Evolutionary conservation across 2,113 vertebrate genomes (phyloP), one percentile per base, ranked within the genome.

Genomic region (Cygnus atratus): DNA sequence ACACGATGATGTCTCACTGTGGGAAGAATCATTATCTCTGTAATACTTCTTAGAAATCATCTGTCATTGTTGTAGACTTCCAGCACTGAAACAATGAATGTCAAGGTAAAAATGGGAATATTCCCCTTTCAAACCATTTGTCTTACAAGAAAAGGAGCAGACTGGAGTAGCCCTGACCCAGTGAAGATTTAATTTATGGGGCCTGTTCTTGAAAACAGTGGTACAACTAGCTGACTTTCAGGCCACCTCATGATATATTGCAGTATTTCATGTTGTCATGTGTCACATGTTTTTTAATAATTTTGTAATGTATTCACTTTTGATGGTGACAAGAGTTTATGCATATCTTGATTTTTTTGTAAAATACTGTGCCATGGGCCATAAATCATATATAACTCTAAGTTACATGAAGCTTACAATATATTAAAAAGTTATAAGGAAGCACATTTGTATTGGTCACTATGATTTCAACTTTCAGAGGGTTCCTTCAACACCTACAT

Each of bases 11-110:
- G 52, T 90, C 66, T 96, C 79, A 66, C 79, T 1, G 4, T 87
- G 39, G 59, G 87, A 92, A 44, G 59, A 94, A 91, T 87, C 18
- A 92, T 95, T 96, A 58, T 77, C 70, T 90, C 70, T 90, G 17
- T 37, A 72, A 89, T 75, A 25, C 22, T 88, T 92, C 81, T 88
- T 78, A 89, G 71, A 95, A 94, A 91, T 41, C 15, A 1, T 91
- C 70, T 84, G 72, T 87, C 76, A 61, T 63, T 88, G 44, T 79
- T 78, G 87, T 54, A 26, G 63, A 74, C 67, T 88, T 81, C 93
- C 67, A 59, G 62, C 55, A 66, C 29, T 61, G 63, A 93, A 93
- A 87, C 15, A 88, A 25, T 75, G 39, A 61, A 44, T 93, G n/a
- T 75, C 62, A 58, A 91, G 28, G 65, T 88, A 89, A 89, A 43